Conservation (phyloP, 2,113 vertebrate genomes). For the Galeopterus variegatus region DNA sequence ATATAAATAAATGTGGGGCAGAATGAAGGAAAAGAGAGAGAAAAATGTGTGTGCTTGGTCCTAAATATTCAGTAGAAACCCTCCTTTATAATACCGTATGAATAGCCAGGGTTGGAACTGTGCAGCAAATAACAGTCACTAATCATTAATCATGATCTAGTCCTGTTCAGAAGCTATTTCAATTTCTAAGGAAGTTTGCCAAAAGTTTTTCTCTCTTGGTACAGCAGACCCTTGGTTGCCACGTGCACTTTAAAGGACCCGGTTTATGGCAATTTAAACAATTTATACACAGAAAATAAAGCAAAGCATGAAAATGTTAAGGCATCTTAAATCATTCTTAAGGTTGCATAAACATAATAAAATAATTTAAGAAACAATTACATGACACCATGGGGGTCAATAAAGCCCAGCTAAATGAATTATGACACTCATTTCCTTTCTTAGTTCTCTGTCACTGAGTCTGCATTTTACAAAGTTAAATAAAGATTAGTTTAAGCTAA, state of each 20-base stretch:
- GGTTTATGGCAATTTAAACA: slow-evolving; percentile 82
- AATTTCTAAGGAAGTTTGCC: slow-evolving; percentile 60
- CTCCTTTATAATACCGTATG: neutral
- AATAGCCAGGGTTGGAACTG: neutral
- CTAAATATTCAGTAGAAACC: neutral
- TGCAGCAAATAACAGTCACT: neutral
- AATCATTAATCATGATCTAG: neutral
- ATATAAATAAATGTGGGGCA: neutral
- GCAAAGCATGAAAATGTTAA: slow-evolving; percentile 79
- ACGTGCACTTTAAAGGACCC: slow-evolving; percentile 69
- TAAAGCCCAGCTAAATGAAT: slow-evolving; percentile 82
- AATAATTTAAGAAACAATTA: slow-evolving; percentile 88
- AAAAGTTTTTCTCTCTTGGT: slow-evolving; percentile 32
- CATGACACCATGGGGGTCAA: slow-evolving; percentile 77
- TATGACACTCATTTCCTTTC: slow-evolving; percentile 77
- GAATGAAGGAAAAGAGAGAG: neutral
- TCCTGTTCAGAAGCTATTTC: neutral
- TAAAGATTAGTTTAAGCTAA: slow-evolving; percentile 80
- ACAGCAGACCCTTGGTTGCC: slow-evolving; percentile 64
- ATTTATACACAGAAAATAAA: slow-evolving; percentile 80
- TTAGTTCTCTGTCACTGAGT: slow-evolving; percentile 76
- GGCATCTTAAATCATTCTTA: slow-evolving; percentile 81
- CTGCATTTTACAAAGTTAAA: slow-evolving; percentile 85
- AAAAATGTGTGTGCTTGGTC: neutral
- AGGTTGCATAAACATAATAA: slow-evolving; percentile 85